Conservation (phyloP, 2,113 vertebrate genomes). For the Holacanthus passer region DNA sequence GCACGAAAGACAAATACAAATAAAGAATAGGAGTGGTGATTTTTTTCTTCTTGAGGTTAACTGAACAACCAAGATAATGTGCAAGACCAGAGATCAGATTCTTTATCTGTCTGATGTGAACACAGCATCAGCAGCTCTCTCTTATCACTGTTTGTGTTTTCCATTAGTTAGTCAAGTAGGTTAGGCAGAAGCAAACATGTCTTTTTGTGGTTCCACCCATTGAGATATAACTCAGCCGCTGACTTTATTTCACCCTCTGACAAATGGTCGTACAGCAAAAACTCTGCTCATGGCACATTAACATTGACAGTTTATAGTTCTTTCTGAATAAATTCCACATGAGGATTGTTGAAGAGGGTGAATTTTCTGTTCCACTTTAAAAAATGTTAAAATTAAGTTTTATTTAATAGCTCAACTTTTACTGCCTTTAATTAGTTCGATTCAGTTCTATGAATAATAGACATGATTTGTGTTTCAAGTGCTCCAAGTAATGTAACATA, state of each 20-base stretch:
- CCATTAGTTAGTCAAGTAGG: background rate
- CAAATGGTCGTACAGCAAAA: slow-evolving; percentile 4
- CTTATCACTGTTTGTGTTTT: too few relatives aligned
- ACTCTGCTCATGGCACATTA: background rate
- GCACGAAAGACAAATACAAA: background rate
- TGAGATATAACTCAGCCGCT: background rate
- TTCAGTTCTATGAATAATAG: background rate
- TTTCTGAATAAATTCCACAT: background rate
- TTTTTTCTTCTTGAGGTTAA: background rate
- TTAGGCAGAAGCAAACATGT: background rate
- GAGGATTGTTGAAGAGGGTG: background rate
- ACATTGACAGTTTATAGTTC: background rate
- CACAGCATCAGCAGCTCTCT: too few relatives aligned
- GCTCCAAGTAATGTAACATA: background rate
- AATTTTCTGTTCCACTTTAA: background rate
- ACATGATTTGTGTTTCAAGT: slow-evolving; percentile 13
- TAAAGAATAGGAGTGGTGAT: too few relatives aligned
- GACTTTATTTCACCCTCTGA: background rate
- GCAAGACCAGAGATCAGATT: background rate
- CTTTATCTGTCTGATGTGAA: too few relatives aligned
- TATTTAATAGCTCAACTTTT: background rate
- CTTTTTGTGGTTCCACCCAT: background rate
- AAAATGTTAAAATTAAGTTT: background rate
- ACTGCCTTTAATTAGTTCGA: slow-evolving; percentile 9
- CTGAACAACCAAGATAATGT: background rate